phyloP scores from a whole-genome alignment of 1,140 invertebrate species.

The Calliopsis andreniformis region DNA sequence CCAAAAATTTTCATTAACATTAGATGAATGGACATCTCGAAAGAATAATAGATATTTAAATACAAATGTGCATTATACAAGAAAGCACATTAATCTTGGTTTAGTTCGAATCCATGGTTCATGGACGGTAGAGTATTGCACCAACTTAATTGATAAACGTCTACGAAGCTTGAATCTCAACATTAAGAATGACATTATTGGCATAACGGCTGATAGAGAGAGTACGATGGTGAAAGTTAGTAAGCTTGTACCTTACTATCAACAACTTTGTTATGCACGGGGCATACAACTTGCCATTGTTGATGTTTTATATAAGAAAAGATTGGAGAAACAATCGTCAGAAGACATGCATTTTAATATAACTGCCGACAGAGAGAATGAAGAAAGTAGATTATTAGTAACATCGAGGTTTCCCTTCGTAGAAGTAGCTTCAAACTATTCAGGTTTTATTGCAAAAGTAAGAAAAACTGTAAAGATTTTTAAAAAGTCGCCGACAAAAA shows the following conservation, averaged over 20 bases:
- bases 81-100: conserved; percentile 58
- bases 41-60: conserved; percentile 64
- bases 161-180: conserved; percentile 28
- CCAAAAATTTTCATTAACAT: conserved; percentile 61
- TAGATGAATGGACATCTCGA: conserved; percentile 64
- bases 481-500: conserved; percentile 50
- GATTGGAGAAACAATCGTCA: not conserved
- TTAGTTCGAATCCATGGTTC: conserved; percentile 60
- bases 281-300: conserved; percentile 21
- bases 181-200: conserved; percentile 42
- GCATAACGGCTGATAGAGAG: conserved; percentile 39
- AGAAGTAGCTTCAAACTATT: conserved; percentile 21
- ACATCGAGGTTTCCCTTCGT: not conserved
- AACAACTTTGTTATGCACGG: conserved; percentile 28
- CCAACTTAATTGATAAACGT: conserved; percentile 24
- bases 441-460: conserved; percentile 29
- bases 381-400: conserved; percentile 24
- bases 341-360: not conserved
- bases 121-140: conserved; percentile 54
- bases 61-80: conserved; percentile 58
- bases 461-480: conserved; percentile 47
- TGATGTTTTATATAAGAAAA: conserved; percentile 30
- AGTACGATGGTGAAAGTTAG: conserved; percentile 21
- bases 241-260: conserved; percentile 16
- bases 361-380: conserved; percentile 37